Base-by-base conservation (phyloP, 2,113 vertebrate genomes). In the Thymallus thymallus region DNA sequence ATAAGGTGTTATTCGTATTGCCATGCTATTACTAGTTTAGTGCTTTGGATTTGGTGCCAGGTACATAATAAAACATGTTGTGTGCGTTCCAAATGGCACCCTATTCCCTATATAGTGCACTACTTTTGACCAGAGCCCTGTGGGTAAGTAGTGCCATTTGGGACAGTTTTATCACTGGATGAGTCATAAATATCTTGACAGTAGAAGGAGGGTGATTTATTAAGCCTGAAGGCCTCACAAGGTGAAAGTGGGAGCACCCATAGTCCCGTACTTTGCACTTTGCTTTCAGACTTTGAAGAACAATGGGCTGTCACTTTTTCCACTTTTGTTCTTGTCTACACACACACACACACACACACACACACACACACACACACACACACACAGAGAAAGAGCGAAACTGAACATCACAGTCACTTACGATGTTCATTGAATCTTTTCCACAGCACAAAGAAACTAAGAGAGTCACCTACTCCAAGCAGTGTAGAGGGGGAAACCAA, bases 371-470 rank as follows among this genome's bases (percentile, higher is more conserved):
- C 56, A 64, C n/a, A 48, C 24, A 22, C 46, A 48, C 29, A 72
- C 63, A 79, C 1, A 45, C 13, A 56, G n/a, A 60, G n/a, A 60
- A 22, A 23, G 56, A 22, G 6, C 4, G 56, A 55, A 5, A 68
- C 32, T 24, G 45, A 56, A 12, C 22, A 30, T 29, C 23, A 69
- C 68, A 6, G 32, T 41, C 35, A 56, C 48, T 56, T 41, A 32
- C 26, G 14, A 5, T 75, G 30, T 73, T 22, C 46, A 26, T 51
- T 61, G 45, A 20, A 74, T 35, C 60, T 0, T 85, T 84, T 82
- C 80, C 77, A 84, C 87, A 92, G 93, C 86, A 88, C 83, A 69
- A 88, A 89, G 83, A 90, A 78, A 86, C 85, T 85, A 81, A 76
- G 78, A 51, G 87, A 84, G 66, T 82, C 87, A 68, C 26, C 80